Evolutionary conservation across 2,797 vertebrate genomes (phyloP).

Genomic region (Chiloscyllium punctatum): DNA sequence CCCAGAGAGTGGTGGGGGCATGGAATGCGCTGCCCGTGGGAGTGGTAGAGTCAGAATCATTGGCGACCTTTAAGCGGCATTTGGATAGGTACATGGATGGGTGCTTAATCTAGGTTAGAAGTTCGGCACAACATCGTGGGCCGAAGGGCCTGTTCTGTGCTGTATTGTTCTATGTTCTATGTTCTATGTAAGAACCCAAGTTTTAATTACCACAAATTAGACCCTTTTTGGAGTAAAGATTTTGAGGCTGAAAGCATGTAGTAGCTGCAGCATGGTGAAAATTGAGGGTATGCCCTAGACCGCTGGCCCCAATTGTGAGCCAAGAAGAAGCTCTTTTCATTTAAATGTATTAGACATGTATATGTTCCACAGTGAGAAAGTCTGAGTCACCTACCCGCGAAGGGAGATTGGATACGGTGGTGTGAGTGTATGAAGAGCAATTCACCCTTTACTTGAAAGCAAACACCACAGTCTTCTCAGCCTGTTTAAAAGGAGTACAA

Average conservation of each 20-base stretch:
- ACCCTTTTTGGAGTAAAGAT: not conserved
- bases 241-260: not conserved
- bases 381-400: not conserved
- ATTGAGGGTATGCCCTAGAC: not conserved
- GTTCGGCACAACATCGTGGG: too few species aligned
- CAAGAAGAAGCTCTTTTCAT: not conserved
- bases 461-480: not conserved
- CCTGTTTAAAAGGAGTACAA: not conserved
- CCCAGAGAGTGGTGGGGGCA: too few species aligned
- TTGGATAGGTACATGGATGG: too few species aligned
- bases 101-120: too few species aligned
- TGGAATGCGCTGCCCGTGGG: too few species aligned
- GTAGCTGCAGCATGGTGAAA: not conserved
- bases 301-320: not conserved
- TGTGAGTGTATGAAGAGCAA: not conserved
- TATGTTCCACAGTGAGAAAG: not conserved
- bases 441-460: not conserved
- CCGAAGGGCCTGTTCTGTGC: too few species aligned
- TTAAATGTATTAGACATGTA: not conserved
- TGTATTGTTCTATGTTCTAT: too few species aligned
- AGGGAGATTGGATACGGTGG: not conserved
- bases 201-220: not conserved
- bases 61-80: too few species aligned
- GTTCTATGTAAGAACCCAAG: not conserved
- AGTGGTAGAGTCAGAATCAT: too few species aligned